These are phyloP conservation scores for Microchrysa polita DNA, from an alignment of 2,888 invertebrate species.

Conservation along the genomic window DNA sequence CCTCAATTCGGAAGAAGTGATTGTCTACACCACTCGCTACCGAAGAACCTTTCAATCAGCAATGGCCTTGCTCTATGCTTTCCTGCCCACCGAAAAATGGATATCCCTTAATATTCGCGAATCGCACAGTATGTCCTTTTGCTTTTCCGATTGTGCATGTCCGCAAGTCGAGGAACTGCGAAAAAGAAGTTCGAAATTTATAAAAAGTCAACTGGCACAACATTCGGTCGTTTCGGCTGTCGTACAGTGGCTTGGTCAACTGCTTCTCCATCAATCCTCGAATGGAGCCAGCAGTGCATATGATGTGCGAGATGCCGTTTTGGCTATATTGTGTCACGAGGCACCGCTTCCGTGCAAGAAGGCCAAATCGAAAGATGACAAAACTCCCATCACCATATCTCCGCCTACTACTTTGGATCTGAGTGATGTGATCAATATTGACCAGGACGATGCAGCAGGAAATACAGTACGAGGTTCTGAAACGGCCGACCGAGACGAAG, in stretches of 20 bases:
- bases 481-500: constrained; percentile 60
- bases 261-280: constrained; percentile 73
- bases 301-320: constrained; percentile 76
- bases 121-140: constrained; percentile 84
- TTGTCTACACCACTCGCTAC: constrained; percentile 84
- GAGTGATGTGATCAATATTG: constrained; percentile 64
- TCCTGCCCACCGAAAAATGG: constrained; percentile 74
- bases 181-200: constrained; percentile 65
- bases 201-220: constrained; percentile 73
- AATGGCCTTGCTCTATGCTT: constrained; percentile 78
- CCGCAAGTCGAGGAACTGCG: constrained; percentile 67
- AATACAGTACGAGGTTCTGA: constrained; percentile 52
- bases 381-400: constrained; percentile 36
- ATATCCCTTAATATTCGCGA: constrained; percentile 75
- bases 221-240: constrained; percentile 79
- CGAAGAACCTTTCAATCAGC: constrained; percentile 92
- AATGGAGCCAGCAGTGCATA: constrained; percentile 71
- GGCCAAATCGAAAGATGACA: constrained; percentile 34
- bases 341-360: constrained; percentile 78
- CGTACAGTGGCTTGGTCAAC: constrained; percentile 72
- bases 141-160: constrained; percentile 87
- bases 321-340: constrained; percentile 88
- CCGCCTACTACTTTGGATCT: constrained; percentile 56
- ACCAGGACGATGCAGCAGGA: constrained; percentile 60
- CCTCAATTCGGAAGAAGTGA: constrained; percentile 68